Percentiles rank a stretch among this genome's conserved stretches.
Evolutionary conservation across 2,797 vertebrate genomes (phyloP).

Genomic region (Orientallactaga sibirica): DNA sequence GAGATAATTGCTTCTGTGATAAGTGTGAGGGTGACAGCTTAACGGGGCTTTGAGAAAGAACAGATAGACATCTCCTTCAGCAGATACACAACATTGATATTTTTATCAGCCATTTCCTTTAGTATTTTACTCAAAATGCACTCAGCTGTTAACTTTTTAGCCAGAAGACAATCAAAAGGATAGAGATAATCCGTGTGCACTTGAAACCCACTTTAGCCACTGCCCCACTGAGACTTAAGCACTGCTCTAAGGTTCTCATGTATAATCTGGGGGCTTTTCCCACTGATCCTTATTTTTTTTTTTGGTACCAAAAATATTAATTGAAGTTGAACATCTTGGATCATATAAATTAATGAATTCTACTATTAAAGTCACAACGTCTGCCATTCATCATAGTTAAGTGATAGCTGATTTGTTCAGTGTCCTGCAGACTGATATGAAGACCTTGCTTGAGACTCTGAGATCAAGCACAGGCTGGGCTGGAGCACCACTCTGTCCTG

Average conservation of each 20-base stretch:
- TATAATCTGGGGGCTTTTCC: conserved; percentile 14
- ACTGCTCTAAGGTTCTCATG: neutral
- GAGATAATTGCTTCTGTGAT: conserved; percentile 73
- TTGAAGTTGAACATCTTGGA: neutral
- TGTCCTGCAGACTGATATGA: neutral
- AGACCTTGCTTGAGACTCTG: neutral
- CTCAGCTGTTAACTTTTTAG: conserved; percentile 74
- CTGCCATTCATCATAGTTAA: neutral
- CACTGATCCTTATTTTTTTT: neutral
- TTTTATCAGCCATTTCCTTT: conserved; percentile 78
- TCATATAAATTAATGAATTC: conserved; percentile 13
- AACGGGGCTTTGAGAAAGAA: conserved; percentile 78
- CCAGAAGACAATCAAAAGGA: conserved; percentile 63
- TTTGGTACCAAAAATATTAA: conserved; percentile 25
- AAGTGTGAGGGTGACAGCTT: conserved; percentile 76
- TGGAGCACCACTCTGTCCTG: neutral
- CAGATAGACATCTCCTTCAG: conserved; percentile 76
- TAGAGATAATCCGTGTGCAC: conserved; percentile 69
- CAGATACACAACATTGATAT: conserved; percentile 65
- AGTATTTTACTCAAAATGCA: conserved; percentile 82
- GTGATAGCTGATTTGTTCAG: neutral
- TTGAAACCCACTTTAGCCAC: conserved; percentile 70
- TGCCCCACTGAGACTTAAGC: conserved; percentile 12
- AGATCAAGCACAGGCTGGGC: neutral
- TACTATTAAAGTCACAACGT: neutral